Evolutionary conservation across 2,797 vertebrate species (phyloP), one percentile per base, ranked within the genome.

Genomic region (Oreonectes daqikongensis): DNA sequence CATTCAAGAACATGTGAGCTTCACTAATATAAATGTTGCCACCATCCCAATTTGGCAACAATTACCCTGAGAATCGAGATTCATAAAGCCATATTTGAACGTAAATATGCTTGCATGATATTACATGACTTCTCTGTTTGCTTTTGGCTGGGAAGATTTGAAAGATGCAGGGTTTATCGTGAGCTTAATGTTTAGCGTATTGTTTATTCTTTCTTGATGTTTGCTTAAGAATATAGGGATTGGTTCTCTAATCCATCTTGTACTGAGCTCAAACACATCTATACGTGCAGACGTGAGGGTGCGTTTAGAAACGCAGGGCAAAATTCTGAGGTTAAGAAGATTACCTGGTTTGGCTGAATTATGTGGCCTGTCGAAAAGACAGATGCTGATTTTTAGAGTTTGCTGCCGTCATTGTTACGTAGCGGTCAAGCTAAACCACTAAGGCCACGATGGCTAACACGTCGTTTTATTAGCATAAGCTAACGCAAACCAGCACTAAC

Each of bases 191-290:
- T 66, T 55, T 15, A 55, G 50, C 35, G 28, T 75, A 66, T 66
- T 66, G 50, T 75, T 66, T 32, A 55, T 66, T 55, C 2, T 9
- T 30, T 65, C 44, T 30, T 17, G 35, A 66, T 75, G 72, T 66
- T 44, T 55, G 18, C 35, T 30, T 66, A 55, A 65, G 22, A 55
- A 65, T 55, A 32, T 32, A 15, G 12, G 52, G 26, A 75, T 75
- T 75, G 17, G 53, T 18, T 38, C 3, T 4, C 35, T 75, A 75
- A 75, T 75, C 61, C 38, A 17, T 66, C 0, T 55, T 30, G 24
- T 66, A 52, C 32, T 20, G 18, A 24, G 59, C 46, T 26, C 48
- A n/a, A 73, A 52, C 2, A 8, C 8, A 52, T 52, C 22, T 26
- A n/a, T n/a, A 57, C 14, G 0, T 5, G 4, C 2, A 2, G 24